Evolutionary conservation across 2,888 invertebrate species (phyloP), one percentile per base, ranked within the genome.

Genomic region (Crepidodera aurea): DNA sequence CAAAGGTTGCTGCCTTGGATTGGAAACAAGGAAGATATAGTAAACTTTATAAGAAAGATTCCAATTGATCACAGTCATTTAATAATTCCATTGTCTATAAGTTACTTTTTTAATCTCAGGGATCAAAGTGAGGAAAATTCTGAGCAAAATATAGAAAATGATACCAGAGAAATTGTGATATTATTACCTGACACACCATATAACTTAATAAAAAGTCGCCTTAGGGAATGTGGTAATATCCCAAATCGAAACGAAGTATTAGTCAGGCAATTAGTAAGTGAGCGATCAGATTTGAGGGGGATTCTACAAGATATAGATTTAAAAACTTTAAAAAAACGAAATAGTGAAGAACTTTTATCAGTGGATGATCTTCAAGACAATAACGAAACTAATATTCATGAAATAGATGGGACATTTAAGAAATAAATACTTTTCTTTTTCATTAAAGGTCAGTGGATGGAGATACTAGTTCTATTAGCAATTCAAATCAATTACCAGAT

Each of bases 201-300:
- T 12, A 64, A 60, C 40, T 39, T 34, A 10, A 65, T 67, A 13
- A 63, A 59, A 54, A 59, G 53, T 7, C 56, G 57, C 6, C 58
- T 67, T 18, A 32, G 19, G 2, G 42, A 57, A 4, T 51, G 63
- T 12, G 67, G 67, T 2, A 60, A 57, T 25, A 56, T 64, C 15
- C 19, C 60, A 1, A 66, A 66, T 58, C 64, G 68, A 12, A 65
- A 64, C 55, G 68, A 68, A 60, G 51, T 62, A 15, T 61, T 66
- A 6, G 16, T 68, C 40, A 62, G 51, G 19, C 65, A 68, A 19
- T 29, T 57, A 27, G 2, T 57, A 18, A 50, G 34, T 5, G 22
- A 37, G 6, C 37, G 42, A 8, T 10, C 48, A 18, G 48, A 57
- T 7, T 16, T 57, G 16, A 46, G 8, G 12, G 2, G 12, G 4